Base-by-base conservation (phyloP, 2,888 invertebrate genomes). In the Philopedon plagiatum region DNA sequence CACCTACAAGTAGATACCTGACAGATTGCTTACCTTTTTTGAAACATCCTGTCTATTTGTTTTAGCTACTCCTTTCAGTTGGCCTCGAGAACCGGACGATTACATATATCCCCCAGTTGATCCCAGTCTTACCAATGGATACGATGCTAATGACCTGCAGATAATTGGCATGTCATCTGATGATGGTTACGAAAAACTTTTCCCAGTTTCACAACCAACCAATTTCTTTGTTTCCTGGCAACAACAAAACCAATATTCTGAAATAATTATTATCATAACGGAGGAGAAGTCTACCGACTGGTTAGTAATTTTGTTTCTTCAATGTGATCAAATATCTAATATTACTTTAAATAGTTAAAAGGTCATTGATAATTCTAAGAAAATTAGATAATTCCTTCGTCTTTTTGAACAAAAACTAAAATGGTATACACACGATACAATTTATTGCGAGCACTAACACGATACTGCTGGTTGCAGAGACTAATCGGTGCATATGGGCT, bases 241-340 rank as follows among this genome's bases (percentile, higher is more conserved):
- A 21, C 21, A 46, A 8, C 21, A 21, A 11, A 46, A 46, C 11
- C 46, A 21, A 5, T 19, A 3, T 21, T 5, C 21, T 9, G 41
- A 60, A 2, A 23, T 60, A 1, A 23, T 26, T 41, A 39, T 60
- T 13, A 60, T 60, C 11, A 15, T 60, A 60, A 41, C 60, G 0
- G 60, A 60, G 15, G 5, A 60, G 26, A 13, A 0, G 8, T 19
- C 23, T 7, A 13, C 5, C 2, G 41, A 37, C n/a, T 60, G 60
- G 60, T 60, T 41, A 39, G 60, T n/a, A 34, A 18, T 15, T 1
- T n/a, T 5, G 7, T 5, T 34, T 5, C 2, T 2, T 8, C 34
- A 34, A 5, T 2, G 9, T 11, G 34, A 2, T 2, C 5, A 5
- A 34, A 2, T 2, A 34, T 34, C 2, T 5, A 11, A 8, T 8